Evolutionary conservation across 2,113 vertebrate genomes (phyloP).

Genomic region (Hemiprocne comata): DNA sequence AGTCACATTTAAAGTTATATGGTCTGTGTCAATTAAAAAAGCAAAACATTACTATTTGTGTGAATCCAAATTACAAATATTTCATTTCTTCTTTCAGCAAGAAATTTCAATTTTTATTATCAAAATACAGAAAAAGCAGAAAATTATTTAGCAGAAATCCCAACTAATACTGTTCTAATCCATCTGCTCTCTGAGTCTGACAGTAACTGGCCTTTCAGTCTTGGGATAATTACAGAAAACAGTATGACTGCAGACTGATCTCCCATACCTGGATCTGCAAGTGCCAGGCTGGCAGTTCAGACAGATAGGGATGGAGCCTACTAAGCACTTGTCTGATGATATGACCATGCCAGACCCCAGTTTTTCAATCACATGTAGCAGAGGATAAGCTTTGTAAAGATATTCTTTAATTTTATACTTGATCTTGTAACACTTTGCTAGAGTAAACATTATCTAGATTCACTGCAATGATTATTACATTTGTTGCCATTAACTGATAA

Average conservation of each 20-base stretch:
- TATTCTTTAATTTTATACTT: not conserved
- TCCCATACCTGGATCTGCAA: not conserved
- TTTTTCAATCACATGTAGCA: not conserved
- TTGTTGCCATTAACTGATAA: not conserved
- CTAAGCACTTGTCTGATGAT: not conserved
- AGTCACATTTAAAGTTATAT: not conserved
- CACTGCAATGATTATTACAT: not conserved
- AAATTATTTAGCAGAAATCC: not conserved
- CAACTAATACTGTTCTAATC: not conserved
- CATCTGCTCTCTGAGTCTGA: not conserved
- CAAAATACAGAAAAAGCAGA: not conserved
- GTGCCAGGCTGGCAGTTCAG: not conserved
- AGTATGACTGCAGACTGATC: not conserved
- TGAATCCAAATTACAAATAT: not conserved
- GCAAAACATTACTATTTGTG: not conserved
- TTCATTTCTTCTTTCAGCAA: not conserved
- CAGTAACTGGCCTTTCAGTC: not conserved
- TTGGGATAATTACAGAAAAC: not conserved
- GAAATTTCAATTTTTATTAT: not conserved
- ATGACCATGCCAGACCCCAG: rapidly evolving
- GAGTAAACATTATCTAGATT: not conserved
- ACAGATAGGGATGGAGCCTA: not conserved
- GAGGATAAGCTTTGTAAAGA: not conserved
- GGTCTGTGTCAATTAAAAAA: not conserved
- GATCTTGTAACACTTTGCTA: not conserved